Evolutionary conservation across 2,888 invertebrate genomes (phyloP).

Genomic region (Seladonia tumulorum): DNA sequence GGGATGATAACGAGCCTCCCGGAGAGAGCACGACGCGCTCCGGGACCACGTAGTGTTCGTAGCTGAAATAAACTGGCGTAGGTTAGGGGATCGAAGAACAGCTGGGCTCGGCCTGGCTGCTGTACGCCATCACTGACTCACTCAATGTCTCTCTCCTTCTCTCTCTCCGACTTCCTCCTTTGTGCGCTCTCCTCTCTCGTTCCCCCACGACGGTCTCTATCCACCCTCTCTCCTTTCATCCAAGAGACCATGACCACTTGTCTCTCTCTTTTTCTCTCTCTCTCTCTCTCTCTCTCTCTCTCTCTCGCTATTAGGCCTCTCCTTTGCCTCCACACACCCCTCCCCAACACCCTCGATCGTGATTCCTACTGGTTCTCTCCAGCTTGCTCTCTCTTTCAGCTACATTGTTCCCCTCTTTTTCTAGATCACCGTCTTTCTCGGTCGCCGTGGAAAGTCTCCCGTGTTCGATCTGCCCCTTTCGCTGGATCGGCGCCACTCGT

Average conservation of each 20-base stretch:
- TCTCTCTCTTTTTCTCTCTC: too few species aligned
- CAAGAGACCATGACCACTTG: background rate
- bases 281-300: constrained; percentile 4
- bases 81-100: constrained; percentile 77
- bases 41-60: constrained; percentile 59
- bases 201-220: background rate
- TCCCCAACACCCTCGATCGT: constrained; percentile 20
- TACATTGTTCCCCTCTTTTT: background rate
- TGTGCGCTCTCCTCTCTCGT: constrained; percentile 25
- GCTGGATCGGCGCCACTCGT: background rate
- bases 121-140: constrained; percentile 80
- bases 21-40: constrained; percentile 23
- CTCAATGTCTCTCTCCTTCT: constrained; percentile 58
- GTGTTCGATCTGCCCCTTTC: constrained; percentile 10
- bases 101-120: constrained; percentile 79
- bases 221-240: constrained; percentile 26
- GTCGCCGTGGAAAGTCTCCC: constrained; percentile 18
- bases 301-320: background rate
- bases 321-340: background rate
- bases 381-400: background rate
- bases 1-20: constrained; percentile 42
- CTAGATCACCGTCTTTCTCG: background rate
- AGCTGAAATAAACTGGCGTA: constrained; percentile 75
- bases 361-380: constrained; percentile 32
- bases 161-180: constrained; percentile 36